These are phyloP conservation scores for Apis laboriosa DNA, from an alignment of 1,140 invertebrate species.

Conservation along the genomic window DNA sequence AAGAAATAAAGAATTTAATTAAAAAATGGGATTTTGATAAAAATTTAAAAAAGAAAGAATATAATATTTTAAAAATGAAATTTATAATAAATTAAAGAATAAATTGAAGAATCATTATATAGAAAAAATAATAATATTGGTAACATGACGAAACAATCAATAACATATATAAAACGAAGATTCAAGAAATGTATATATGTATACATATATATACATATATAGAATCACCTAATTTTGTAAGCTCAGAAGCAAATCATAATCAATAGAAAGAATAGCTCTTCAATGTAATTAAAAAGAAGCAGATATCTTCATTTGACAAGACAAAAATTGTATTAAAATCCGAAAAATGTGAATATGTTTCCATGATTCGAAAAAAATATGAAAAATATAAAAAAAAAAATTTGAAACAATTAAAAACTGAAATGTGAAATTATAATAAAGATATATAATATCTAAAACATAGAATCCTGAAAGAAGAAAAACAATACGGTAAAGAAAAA, in stretches of 20 bases:
- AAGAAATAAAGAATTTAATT: no score
- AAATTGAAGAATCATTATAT: neutral
- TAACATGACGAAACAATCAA: neutral
- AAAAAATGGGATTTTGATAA: no score
- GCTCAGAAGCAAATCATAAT: neutral
- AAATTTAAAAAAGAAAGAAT: neutral
- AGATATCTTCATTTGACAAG: neutral
- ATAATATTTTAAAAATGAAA: neutral
- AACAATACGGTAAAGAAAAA: neutral
- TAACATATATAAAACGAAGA: conserved; percentile 8
- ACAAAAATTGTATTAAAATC: neutral
- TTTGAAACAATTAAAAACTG: no score
- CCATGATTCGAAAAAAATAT: neutral
- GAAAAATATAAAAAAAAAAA: neutral
- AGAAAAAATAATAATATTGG: neutral
- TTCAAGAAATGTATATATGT: neutral
- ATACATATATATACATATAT: no score
- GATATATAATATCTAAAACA: neutral
- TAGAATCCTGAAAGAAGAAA: conserved; percentile 5
- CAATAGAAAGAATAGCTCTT: neutral
- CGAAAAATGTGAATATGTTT: neutral
- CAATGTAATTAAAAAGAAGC: neutral
- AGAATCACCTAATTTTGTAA: neutral
- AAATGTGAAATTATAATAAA: no score
- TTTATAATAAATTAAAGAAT: no score